A percentile compares a stretch with the other conserved stretches of the same genome.
Evolutionary conservation across 2,888 invertebrate species (phyloP).

Genomic region (Tinea pellionella): DNA sequence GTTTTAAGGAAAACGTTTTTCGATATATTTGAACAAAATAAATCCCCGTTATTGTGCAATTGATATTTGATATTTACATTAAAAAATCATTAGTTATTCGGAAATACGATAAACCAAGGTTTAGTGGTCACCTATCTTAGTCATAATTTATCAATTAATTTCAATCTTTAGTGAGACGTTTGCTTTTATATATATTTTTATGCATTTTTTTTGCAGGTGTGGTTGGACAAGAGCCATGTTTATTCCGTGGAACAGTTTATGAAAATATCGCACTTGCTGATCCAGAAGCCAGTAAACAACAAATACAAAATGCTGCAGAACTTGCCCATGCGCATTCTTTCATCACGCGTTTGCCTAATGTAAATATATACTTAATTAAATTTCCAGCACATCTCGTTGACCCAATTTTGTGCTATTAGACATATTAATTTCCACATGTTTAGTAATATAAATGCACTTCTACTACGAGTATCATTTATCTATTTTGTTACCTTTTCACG

Average conservation of each 20-base stretch:
- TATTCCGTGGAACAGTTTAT: slow-evolving; percentile 84
- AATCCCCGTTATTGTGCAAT: no score
- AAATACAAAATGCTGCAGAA: slow-evolving; percentile 77
- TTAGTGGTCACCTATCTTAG: no score
- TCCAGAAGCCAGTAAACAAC: slow-evolving; percentile 72
- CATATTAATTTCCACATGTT: no score
- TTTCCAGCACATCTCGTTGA: no score
- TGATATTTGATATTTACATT: not conserved
- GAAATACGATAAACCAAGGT: no score
- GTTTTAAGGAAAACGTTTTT: not conserved
- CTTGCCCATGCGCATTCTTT: slow-evolving; percentile 83
- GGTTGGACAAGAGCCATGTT: slow-evolving; percentile 88
- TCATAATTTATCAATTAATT: no score
- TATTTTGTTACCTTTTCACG: no score
- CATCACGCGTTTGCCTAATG: slow-evolving; percentile 76
- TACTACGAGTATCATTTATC: no score
- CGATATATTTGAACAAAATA: no score
- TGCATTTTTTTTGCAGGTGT: slow-evolving; percentile 56
- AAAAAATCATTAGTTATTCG: not conserved
- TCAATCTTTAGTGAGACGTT: no score
- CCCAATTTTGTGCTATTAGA: no score
- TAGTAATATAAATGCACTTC: not conserved
- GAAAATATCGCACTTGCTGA: slow-evolving; percentile 79
- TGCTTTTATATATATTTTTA: no score
- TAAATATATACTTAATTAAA: slow-evolving; percentile 32